phyloP scores from a whole-genome alignment of 1,140 invertebrate genomes.

The Papilio aristodemus region DNA sequence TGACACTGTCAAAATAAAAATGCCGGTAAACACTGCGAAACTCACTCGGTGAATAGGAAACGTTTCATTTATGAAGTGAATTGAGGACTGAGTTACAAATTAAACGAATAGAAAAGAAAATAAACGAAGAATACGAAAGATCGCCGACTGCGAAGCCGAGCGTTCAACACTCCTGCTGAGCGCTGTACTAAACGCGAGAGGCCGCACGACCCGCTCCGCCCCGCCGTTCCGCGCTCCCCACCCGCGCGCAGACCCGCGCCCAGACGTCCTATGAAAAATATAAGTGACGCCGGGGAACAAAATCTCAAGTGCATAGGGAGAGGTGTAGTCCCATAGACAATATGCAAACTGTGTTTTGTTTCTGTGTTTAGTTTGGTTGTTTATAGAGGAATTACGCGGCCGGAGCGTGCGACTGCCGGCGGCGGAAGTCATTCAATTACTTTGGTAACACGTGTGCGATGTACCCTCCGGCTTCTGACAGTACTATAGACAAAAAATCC shows the following conservation, averaged over 20 bases:
- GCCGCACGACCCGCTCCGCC: conserved; percentile 70
- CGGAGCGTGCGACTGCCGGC: conserved; percentile 32
- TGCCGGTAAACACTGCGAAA: conserved; percentile 54
- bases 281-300: conserved; percentile 52
- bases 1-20: conserved; percentile 75
- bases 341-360: conserved; percentile 38
- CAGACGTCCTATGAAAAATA: conserved; percentile 61
- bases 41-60: conserved; percentile 55
- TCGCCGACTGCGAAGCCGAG: conserved; percentile 72
- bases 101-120: conserved; percentile 80
- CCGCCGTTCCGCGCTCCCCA: conserved; percentile 55
- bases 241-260: conserved; percentile 66
- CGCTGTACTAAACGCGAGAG: conserved; percentile 78
- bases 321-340: conserved; percentile 43
- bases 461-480: conserved; percentile 52
- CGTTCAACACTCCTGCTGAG: conserved; percentile 77
- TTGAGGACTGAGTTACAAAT: conserved; percentile 64
- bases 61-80: conserved; percentile 57
- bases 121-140: conserved; percentile 78
- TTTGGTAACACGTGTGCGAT: conserved; percentile 71
- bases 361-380: conserved; percentile 43
- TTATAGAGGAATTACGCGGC: conserved; percentile 34
- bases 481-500: conserved; percentile 25
- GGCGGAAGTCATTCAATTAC: conserved; percentile 67
- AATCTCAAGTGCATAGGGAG: conserved; percentile 51